Conservation (phyloP, 2,113 vertebrate genomes). For the Malurus elegans region DNA sequence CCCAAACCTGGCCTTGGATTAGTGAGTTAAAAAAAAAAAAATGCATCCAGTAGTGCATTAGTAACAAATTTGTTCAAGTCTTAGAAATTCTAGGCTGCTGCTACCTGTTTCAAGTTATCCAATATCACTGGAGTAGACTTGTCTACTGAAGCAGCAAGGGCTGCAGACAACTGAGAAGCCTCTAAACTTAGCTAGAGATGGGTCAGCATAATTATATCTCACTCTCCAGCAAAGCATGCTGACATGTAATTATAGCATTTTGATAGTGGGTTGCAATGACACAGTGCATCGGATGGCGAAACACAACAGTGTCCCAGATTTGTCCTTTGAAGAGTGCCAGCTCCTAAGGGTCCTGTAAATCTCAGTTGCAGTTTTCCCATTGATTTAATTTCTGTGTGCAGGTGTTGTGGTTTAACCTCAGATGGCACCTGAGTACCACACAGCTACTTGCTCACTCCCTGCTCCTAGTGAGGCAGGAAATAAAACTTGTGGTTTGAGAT, state of each 20-base stretch:
- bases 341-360: neutral
- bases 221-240: neutral
- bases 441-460: neutral
- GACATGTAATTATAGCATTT: constrained; percentile 6
- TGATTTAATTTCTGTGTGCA: neutral
- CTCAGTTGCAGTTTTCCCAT: neutral
- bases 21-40: neutral
- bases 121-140: constrained; percentile 14
- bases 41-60: neutral
- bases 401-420: neutral
- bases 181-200: constrained; percentile 18
- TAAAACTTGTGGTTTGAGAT: neutral
- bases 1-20: neutral
- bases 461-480: neutral
- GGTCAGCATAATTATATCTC: constrained; percentile 39
- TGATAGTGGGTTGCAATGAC: neutral
- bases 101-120: neutral
- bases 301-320: neutral
- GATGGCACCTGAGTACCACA: neutral
- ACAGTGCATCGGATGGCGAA: neutral
- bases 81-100: neutral
- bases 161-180: constrained; percentile 24
- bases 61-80: neutral
- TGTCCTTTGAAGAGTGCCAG: neutral
- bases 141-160: neutral